Evolutionary conservation across 2,797 vertebrate species (phyloP), one percentile per base, ranked within the genome.

Genomic region (Remorina albescens): DNA sequence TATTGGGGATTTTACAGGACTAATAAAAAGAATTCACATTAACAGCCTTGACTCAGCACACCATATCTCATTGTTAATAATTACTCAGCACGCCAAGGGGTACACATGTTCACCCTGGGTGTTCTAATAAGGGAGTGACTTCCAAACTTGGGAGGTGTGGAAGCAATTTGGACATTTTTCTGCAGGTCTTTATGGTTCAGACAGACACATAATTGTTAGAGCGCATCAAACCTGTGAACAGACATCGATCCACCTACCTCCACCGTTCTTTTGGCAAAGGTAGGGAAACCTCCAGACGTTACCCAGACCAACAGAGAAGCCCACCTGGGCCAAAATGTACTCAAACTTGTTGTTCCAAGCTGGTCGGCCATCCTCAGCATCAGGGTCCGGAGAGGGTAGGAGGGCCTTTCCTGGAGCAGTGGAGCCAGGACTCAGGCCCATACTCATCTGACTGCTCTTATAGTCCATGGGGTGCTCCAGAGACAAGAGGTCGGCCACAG

Each of bases 251-350:
- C 72, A 85, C 95, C 92, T 90, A 99, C 98, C 98, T 92, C 98
- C 98, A 79, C 98, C 98, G 0, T 99, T 99, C 92, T 99, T 99
- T 94, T 99, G 98, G 84, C 98, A 99, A 83, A 99, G 91, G 90
- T 99, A 99, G 15, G 97, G 98, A 84, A 99, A 99, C 81, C 97
- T 95, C 98, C 98, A 99, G 82, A 99, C 97, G 0, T 99, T 99
- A 32, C 98, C 98, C 61, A 99, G 93, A 58, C 98, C 98, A 61
- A 99, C 97, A 0, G 97, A 99, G 89, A 98, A 99, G 87, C 98
- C 98, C 13, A 99, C 97, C 87, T 99, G 98, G 0, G 98, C 97
- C 81, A 99, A 92, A 86, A 99, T 99, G 92, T 99, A 99, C 92
- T 99, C 95, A 71, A 99, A 75, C 68, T 99, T 99, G 93, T 94